Evolutionary conservation across 2,888 invertebrate genomes (phyloP).

Genomic region (Trissonchulus latispiculum): DNA sequence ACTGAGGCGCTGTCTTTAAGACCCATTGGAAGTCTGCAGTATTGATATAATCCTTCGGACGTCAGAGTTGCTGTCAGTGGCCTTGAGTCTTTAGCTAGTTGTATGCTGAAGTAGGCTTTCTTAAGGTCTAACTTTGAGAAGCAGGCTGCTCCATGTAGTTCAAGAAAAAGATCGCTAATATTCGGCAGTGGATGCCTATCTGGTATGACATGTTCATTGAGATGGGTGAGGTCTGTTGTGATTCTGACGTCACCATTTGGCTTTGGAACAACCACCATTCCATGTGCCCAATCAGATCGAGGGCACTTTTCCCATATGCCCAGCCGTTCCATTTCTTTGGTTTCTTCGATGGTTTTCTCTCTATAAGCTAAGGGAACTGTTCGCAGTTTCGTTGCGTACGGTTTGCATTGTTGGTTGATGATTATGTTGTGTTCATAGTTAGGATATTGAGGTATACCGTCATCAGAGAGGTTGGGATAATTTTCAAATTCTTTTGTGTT

Average conservation of each 20-base stretch:
- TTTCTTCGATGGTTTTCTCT: not conserved
- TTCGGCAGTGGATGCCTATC: not conserved
- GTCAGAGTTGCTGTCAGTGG: constrained; percentile 1
- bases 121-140: not conserved
- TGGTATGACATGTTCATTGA: constrained; percentile 2
- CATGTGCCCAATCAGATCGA: not conserved
- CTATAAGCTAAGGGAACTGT: not conserved
- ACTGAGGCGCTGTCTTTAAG: not conserved
- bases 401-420: not conserved
- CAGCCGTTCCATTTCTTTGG: not conserved
- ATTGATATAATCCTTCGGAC: not conserved
- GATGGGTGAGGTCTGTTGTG: not conserved
- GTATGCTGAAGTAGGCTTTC: not conserved
- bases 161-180: not conserved
- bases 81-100: not conserved
- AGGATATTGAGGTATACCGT: not conserved
- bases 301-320: not conserved
- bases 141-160: not conserved
- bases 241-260: not conserved
- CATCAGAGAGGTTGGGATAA: not conserved
- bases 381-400: not conserved
- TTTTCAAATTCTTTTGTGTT: not conserved
- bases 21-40: not conserved
- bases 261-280: not conserved
- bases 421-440: not conserved